phyloP scores from a whole-genome alignment of 1,140 invertebrate genomes.

The Cecropterus lyciades region DNA sequence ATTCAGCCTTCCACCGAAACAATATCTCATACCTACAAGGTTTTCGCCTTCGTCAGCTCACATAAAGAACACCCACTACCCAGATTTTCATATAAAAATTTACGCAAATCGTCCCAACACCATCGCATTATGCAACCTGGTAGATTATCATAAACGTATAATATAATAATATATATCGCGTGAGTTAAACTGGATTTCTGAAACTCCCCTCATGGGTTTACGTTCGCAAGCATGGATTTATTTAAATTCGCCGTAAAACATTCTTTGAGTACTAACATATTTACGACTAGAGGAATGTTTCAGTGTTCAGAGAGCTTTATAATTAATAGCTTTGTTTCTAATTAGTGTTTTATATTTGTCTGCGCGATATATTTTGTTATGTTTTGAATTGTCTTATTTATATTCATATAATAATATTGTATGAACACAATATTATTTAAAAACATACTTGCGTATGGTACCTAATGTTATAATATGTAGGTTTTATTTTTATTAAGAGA shows the following conservation, averaged over 20 bases:
- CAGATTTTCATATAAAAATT: constrained; percentile 67
- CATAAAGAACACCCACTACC: constrained; percentile 64
- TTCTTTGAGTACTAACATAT: constrained; percentile 30
- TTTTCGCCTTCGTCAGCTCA: constrained; percentile 40
- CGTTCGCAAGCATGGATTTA: constrained; percentile 36
- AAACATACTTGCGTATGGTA: no score
- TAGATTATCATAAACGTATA: constrained; percentile 77
- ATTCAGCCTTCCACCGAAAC: constrained; percentile 22
- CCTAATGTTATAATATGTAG: no score
- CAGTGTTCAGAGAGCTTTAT: constrained; percentile 34
- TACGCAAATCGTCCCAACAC: constrained; percentile 56
- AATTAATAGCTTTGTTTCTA: constrained; percentile 8
- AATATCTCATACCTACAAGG: constrained; percentile 13
- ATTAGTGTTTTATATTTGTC: constrained; percentile 1
- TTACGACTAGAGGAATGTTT: constrained; percentile 30
- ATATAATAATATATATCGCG: constrained; percentile 55
- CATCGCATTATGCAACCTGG: constrained; percentile 74
- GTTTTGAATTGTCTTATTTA: no score
- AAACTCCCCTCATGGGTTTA: constrained; percentile 37
- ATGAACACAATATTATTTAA: no score
- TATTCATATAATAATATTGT: no score
- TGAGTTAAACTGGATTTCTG: constrained; percentile 40
- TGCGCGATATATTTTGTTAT: background rate
- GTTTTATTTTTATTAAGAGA: no score
- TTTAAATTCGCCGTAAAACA: constrained; percentile 38